Evolutionary conservation across 1,140 invertebrate species (phyloP).

Genomic region (Pseudomyrmex cubaensis): DNA sequence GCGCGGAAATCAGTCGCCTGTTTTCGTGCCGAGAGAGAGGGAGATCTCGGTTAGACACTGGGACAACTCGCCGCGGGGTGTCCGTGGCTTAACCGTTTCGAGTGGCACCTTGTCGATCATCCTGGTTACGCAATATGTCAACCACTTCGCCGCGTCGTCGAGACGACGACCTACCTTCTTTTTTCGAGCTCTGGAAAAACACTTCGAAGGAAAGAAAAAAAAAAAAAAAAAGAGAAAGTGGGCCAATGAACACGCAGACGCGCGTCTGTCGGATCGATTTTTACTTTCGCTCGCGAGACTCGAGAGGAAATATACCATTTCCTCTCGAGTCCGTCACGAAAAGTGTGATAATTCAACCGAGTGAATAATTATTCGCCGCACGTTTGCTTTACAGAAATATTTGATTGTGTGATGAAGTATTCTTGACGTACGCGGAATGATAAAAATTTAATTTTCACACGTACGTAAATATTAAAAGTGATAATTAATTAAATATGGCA

Average conservation of each 20-base stretch:
- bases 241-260: constrained; percentile 72
- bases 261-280: constrained; percentile 67
- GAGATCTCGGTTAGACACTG: constrained; percentile 46
- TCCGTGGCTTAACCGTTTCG: constrained; percentile 52
- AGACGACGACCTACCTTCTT: constrained; percentile 32
- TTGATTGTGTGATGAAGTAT: neutral
- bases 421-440: neutral
- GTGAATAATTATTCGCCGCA: constrained; percentile 8
- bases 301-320: constrained; percentile 41
- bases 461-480: neutral
- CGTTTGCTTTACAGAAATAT: neutral
- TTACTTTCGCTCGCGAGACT: constrained; percentile 68
- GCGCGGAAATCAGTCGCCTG: constrained; percentile 51
- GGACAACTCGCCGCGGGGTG: constrained; percentile 44
- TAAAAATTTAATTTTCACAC: neutral
- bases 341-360: neutral
- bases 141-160: constrained; percentile 40
- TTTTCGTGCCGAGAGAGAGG: neutral
- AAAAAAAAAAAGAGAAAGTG: constrained; percentile 66
- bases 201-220: constrained; percentile 52
- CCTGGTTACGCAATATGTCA: constrained; percentile 65
- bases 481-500: too few species aligned
- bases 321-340: neutral
- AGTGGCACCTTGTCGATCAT: constrained; percentile 73
- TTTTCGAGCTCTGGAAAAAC: constrained; percentile 42